Conservation (phyloP, 2,113 vertebrate genomes). For the Pelodiscus sinensis region DNA sequence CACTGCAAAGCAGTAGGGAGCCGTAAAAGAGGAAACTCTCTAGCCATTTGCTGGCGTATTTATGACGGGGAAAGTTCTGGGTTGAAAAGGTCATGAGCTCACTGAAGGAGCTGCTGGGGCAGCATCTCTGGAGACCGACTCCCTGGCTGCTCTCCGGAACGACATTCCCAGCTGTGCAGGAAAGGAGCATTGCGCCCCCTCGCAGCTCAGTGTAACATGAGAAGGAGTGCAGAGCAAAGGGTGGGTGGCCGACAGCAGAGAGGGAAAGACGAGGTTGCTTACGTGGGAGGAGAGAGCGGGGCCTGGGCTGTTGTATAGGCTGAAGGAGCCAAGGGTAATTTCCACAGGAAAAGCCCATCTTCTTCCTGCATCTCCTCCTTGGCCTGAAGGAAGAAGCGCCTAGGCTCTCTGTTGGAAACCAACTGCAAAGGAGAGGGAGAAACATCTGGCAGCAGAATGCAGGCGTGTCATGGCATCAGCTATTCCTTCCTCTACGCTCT, state of each 20-base stretch:
- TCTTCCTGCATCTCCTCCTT: background rate
- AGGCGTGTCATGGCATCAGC: accelerated
- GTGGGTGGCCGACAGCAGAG: background rate
- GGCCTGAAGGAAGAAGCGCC: background rate
- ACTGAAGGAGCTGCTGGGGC: background rate
- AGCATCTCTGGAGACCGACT: accelerated
- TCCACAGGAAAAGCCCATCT: background rate
- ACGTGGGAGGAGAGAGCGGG: background rate
- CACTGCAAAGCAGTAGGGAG: slow-evolving; percentile 2
- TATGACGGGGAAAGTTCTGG: slow-evolving; percentile 28
- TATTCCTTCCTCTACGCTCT: slow-evolving; percentile 12
- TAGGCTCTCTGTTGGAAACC: slow-evolving; percentile 4
- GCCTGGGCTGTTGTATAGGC: background rate
- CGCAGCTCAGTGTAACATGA: accelerated
- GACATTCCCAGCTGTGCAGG: background rate
- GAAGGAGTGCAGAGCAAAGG: background rate
- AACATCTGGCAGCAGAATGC: slow-evolving; percentile 37
- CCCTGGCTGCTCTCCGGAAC: background rate
- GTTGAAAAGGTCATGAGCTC: slow-evolving; percentile 29
- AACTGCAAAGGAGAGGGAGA: background rate
- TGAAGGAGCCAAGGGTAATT: background rate
- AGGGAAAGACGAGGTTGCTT: background rate
- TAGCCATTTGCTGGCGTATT: background rate
- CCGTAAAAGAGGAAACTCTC: slow-evolving; percentile 24
- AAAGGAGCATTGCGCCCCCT: background rate